Evolutionary conservation across 2,888 invertebrate genomes (phyloP).

Genomic region (Tipula lateralis): DNA sequence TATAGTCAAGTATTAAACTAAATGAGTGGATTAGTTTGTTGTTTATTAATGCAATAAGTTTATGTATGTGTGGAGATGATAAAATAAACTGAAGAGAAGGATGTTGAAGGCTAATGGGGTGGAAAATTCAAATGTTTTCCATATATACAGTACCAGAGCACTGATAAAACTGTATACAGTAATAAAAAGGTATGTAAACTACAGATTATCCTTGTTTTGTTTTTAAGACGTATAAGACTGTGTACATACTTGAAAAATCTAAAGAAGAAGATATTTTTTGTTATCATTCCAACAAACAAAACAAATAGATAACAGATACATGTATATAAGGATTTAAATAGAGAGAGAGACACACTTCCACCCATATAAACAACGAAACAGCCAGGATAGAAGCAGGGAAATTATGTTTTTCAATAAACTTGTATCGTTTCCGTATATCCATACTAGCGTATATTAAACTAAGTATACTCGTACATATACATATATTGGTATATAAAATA

Average conservation of each 20-base stretch:
- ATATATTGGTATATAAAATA: neutral
- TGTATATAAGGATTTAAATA: too few relatives aligned
- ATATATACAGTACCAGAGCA: neutral
- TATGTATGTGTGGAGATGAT: neutral
- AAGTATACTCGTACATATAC: neutral
- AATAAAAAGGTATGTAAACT: constrained; percentile 4
- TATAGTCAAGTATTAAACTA: constrained; percentile 1
- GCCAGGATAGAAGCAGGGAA: neutral
- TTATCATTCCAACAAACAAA: neutral
- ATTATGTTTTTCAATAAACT: constrained; percentile 13
- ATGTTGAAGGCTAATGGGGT: neutral
- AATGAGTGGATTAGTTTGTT: constrained; percentile 1
- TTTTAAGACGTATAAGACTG: neutral
- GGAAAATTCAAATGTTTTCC: neutral
- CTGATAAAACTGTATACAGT: neutral
- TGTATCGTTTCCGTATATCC: neutral
- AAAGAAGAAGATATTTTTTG: neutral
- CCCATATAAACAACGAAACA: neutral
- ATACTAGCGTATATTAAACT: neutral
- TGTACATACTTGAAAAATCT: neutral
- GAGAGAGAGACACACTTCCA: neutral
- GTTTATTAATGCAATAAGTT: neutral
- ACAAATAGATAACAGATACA: neutral
- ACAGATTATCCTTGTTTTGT: neutral
- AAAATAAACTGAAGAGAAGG: neutral